These are phyloP conservation scores for Acanthurus tractus DNA, from an alignment of 2,797 vertebrate species.

Conservation along the genomic window DNA sequence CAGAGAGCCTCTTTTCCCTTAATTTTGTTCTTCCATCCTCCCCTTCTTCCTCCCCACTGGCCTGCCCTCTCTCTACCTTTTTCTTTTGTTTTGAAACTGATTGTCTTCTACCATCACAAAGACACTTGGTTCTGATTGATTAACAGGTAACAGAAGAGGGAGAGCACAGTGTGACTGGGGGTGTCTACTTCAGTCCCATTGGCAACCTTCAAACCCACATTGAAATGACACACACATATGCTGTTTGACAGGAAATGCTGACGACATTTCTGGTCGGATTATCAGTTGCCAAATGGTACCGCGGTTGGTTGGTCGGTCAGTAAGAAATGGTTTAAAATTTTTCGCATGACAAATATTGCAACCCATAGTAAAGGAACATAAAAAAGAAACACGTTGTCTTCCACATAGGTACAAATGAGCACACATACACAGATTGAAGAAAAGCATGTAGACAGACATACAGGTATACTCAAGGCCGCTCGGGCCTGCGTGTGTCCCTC, in stretches of 20 bases:
- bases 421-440: slow-evolving; percentile 78
- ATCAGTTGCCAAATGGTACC: slow-evolving; percentile 69
- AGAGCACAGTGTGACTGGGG: slow-evolving; percentile 89
- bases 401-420: slow-evolving; percentile 83
- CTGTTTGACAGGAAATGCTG: slow-evolving; percentile 85
- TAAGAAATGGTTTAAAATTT: slow-evolving; percentile 77
- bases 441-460: slow-evolving; percentile 79
- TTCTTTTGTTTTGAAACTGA: slow-evolving; percentile 89
- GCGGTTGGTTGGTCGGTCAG: slow-evolving; percentile 75
- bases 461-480: slow-evolving; percentile 71
- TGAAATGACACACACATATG: slow-evolving; percentile 69
- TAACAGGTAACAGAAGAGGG: slow-evolving; percentile 89
- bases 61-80: slow-evolving; percentile 86
- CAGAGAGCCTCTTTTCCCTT: slow-evolving; percentile 85
- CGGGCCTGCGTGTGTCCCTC: slow-evolving; percentile 81
- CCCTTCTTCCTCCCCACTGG: slow-evolving; percentile 78
- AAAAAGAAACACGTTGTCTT: slow-evolving; percentile 72
- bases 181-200: slow-evolving; percentile 78
- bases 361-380: slow-evolving; percentile 82
- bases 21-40: slow-evolving; percentile 71
- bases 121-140: slow-evolving; percentile 91
- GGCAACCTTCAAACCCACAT: slow-evolving; percentile 66
- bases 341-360: slow-evolving; percentile 85
- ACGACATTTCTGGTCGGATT: slow-evolving; percentile 72
- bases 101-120: slow-evolving; percentile 92